These are phyloP conservation scores for Chydorus sphaericus DNA, from an alignment of 2,888 invertebrate genomes.

Conservation along the genomic window DNA sequence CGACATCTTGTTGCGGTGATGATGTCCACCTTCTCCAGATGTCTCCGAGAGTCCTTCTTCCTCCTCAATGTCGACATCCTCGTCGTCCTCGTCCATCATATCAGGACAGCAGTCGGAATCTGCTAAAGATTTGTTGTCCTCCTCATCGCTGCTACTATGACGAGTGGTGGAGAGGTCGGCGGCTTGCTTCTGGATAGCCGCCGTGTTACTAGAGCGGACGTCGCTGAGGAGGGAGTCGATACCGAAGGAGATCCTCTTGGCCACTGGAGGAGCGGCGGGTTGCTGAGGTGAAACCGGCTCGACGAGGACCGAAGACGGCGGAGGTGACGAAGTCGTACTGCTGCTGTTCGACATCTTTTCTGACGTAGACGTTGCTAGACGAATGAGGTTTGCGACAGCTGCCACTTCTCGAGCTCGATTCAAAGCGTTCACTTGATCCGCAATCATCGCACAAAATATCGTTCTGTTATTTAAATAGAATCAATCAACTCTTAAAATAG, in stretches of 20 bases:
- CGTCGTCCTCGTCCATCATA: conserved; percentile 2
- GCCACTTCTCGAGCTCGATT: conserved; percentile 4
- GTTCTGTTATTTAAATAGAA: not conserved
- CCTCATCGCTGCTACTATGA: conserved; percentile 7
- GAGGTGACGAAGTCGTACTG: not conserved
- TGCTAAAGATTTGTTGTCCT: conserved; percentile 5
- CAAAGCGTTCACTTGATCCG: conserved; percentile 12
- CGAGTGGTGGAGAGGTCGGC: conserved; percentile 4
- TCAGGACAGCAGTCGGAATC: conserved; percentile 8
- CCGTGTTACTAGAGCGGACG: not conserved
- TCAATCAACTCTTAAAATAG: not conserved
- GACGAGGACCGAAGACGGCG: not conserved
- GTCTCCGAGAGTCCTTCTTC: conserved; percentile 10
- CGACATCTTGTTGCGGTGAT: too few relatives aligned
- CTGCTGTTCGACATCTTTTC: not conserved
- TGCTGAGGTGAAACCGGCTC: not conserved
- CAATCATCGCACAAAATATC: conserved; percentile 12
- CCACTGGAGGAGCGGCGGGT: not conserved
- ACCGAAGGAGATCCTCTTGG: conserved; percentile 52
- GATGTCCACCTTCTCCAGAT: too few relatives aligned
- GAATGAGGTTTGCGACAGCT: not conserved
- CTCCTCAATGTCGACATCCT: conserved; percentile 10
- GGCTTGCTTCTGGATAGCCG: conserved; percentile 3
- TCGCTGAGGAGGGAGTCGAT: conserved; percentile 45
- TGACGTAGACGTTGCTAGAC: not conserved